Evolutionary conservation across 2,888 invertebrate genomes (phyloP).

Genomic region (Phragmatobia fuliginosa): DNA sequence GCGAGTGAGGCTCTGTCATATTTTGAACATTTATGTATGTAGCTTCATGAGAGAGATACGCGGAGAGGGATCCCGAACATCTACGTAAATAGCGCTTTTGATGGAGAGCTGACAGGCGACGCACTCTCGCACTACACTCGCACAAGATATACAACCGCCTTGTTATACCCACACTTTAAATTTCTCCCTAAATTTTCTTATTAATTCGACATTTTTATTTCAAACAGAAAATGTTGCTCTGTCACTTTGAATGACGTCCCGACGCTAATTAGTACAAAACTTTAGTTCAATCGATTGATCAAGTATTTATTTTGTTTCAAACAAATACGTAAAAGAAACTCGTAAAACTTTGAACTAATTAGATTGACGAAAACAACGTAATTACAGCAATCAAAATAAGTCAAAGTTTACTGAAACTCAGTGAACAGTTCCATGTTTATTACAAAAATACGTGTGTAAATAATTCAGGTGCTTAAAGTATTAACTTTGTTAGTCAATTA

Average conservation of each 20-base stretch:
- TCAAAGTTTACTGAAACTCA: constrained; percentile 18
- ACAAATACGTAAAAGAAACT: constrained; percentile 19
- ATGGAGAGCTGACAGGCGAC: constrained; percentile 38
- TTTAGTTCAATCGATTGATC: constrained; percentile 3
- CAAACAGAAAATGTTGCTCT: neutral
- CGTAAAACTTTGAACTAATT: constrained; percentile 9
- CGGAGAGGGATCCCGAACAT: neutral
- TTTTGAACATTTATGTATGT: neutral
- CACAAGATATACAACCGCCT: constrained; percentile 21
- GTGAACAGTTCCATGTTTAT: neutral
- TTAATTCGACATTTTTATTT: constrained; percentile 26
- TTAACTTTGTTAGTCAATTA: neutral
- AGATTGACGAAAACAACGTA: constrained; percentile 23
- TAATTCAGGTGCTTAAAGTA: neutral
- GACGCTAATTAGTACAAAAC: constrained; percentile 12
- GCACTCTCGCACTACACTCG: constrained; percentile 1
- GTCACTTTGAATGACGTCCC: constrained; percentile 2
- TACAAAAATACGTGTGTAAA: neutral
- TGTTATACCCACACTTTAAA: constrained; percentile 22
- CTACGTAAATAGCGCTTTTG: constrained; percentile 38
- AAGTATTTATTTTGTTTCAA: constrained; percentile 12
- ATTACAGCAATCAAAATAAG: constrained; percentile 23
- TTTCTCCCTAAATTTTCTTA: constrained; percentile 21
- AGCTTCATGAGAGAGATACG: neutral
- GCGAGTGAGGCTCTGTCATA: neutral